These are phyloP conservation scores for Loripinus fragilis DNA, from an alignment of 2,888 invertebrate species.

Conservation along the genomic window DNA sequence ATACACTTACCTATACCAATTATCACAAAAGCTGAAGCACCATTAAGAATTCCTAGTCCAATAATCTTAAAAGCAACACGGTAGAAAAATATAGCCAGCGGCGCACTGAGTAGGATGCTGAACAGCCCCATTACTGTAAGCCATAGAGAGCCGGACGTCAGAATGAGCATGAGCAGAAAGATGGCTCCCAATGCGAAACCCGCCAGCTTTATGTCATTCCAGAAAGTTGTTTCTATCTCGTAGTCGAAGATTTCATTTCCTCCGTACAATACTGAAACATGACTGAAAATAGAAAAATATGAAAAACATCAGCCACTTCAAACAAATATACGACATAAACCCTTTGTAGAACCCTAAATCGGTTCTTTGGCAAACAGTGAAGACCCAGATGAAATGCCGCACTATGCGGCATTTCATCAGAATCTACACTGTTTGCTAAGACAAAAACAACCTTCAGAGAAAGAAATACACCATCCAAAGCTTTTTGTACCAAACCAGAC, in stretches of 20 bases:
- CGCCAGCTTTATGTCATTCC: constrained; percentile 78
- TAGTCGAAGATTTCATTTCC: constrained; percentile 81
- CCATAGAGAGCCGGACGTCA: constrained; percentile 79
- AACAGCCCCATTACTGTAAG: constrained; percentile 76
- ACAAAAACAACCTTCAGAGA: too few relatives aligned
- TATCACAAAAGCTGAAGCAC: constrained; percentile 80
- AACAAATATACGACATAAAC: too few relatives aligned
- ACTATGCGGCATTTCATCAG: too few relatives aligned
- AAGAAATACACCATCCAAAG: too few relatives aligned
- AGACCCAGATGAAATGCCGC: too few relatives aligned
- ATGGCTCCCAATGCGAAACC: constrained; percentile 71
- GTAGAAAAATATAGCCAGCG: constrained; percentile 80
- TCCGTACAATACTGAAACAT: constrained; percentile 79
- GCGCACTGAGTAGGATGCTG: constrained; percentile 77
- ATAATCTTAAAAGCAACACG: constrained; percentile 73
- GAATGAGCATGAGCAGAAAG: constrained; percentile 74
- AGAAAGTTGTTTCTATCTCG: constrained; percentile 78
- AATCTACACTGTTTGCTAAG: too few relatives aligned
- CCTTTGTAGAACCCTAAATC: too few relatives aligned
- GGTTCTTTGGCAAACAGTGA: too few relatives aligned
- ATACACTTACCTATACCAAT: constrained; percentile 79
- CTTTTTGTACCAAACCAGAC: too few relatives aligned
- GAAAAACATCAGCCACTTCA: too few relatives aligned
- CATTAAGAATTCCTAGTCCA: constrained; percentile 79
- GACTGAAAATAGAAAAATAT: constrained; percentile 63